Evolutionary conservation across 2,113 vertebrate genomes (phyloP), one percentile per base, ranked within the genome.

Genomic region (Corydoras sp.): DNA sequence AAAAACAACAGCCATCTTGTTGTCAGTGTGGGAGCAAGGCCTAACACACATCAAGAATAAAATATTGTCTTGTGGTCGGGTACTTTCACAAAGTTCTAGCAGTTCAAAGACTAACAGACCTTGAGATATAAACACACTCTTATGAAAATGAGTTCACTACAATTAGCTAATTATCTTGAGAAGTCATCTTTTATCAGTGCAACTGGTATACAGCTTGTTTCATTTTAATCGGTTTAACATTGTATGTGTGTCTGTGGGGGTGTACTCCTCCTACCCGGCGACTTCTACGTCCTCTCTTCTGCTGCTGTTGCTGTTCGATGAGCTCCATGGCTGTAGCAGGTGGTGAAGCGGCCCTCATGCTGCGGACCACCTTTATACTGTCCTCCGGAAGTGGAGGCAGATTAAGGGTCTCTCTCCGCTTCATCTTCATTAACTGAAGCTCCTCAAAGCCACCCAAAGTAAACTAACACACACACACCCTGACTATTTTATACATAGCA

Each of bases 371-470:
- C 85, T 93, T 92, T 82, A 99, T 94, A 82, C 95, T 97, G 91
- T 98, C 93, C 81, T 99, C 97, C 0, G 94, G 92, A 76, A 98
- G 82, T 0, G 93, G 88, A 0, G 92, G 88, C 59, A 99, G 85
- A 71, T 84, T 86, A 79, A 95, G 12, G 35, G 68, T 48, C 90
- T 89, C 74, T 88, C 88, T 5, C 94, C 79, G 74, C 87, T 88
- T 71, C 65, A 93, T 86, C 85, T 97, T 98, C 90, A 93, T 85
- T 58, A 81, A 80, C 88, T 97, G 96, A 3, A 98, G 88, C 61
- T 91, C 90, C 71, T 93, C 89, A n/a, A 98, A 98, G 2, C 97
- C 96, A 1, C 97, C 97, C 62, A 97, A 77, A 1, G 96, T 97
- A 83, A 99, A 96, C 96, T 98, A 80, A 32, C 43, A 49, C 6